These are phyloP conservation scores for Acanthochromis polyacanthus DNA, from an alignment of 2,113 vertebrate genomes.

Conservation along the genomic window DNA sequence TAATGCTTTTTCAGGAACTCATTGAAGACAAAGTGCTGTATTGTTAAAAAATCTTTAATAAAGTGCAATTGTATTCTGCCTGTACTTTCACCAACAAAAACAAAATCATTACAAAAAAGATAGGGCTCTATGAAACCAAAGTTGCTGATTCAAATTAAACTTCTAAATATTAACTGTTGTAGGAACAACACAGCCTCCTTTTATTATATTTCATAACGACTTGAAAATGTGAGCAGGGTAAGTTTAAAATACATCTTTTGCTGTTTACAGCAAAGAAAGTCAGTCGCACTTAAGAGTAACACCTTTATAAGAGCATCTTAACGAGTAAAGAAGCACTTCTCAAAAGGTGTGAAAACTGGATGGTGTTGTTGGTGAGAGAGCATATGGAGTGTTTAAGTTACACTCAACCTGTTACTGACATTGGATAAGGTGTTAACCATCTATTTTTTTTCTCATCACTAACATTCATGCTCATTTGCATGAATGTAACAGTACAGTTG, in stretches of 20 bases:
- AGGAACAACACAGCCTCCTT: neutral
- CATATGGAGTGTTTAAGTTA: constrained; percentile 49
- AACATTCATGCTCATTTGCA: neutral
- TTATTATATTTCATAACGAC: neutral
- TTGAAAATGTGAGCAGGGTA: neutral
- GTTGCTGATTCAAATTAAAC: neutral
- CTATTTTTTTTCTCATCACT: neutral
- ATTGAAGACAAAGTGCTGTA: neutral
- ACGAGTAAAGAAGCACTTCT: constrained; percentile 36
- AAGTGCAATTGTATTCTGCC: no score
- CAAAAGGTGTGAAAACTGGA: constrained; percentile 55
- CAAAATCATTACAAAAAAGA: neutral
- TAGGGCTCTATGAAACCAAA: neutral
- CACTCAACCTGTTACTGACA: constrained; percentile 45
- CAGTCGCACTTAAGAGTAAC: constrained; percentile 45
- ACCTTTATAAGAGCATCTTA: constrained; percentile 38
- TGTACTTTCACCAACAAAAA: no score
- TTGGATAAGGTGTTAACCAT: constrained; percentile 33
- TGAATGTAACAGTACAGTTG: neutral
- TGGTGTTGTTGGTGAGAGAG: constrained; percentile 40
- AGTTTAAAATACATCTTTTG: constrained; percentile 10
- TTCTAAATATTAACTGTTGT: neutral
- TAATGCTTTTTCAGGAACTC: neutral
- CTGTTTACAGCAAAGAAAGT: constrained; percentile 12
- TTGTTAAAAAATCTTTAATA: no score